Percentiles rank a stretch among this genome's conserved stretches.
phyloP scores from a whole-genome alignment of 2,113 vertebrate genomes.

The Bos javanicus region DNA sequence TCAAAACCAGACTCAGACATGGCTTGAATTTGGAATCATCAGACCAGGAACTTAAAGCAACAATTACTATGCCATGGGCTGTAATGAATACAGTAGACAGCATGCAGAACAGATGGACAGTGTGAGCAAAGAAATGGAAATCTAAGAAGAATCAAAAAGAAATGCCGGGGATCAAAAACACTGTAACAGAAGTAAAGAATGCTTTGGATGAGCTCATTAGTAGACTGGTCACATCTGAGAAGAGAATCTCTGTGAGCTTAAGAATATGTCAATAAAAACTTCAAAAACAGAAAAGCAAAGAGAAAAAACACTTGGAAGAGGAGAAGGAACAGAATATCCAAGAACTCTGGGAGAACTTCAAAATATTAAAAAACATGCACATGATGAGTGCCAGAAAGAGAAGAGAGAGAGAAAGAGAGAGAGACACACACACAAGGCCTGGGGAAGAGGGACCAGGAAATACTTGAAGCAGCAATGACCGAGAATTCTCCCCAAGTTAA shows the following conservation, averaged over 20 bases:
- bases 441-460: neutral
- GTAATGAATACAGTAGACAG: neutral
- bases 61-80: neutral
- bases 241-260: neutral
- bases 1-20: neutral
- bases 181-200: neutral
- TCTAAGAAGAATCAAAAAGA: neutral
- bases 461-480: neutral
- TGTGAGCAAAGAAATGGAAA: neutral
- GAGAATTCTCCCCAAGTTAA: neutral
- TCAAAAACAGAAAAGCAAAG: neutral
- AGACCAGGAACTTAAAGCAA: neutral
- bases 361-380: neutral
- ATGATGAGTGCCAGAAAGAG: neutral
- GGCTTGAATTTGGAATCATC: neutral
- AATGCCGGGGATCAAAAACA: neutral
- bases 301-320: neutral
- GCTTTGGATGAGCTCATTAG: neutral
- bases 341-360: neutral
- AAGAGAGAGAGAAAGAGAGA: neutral
- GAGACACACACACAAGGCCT: neutral
- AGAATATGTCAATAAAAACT: neutral
- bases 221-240: neutral
- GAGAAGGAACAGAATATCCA: neutral
- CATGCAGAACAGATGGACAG: neutral